Percentiles rank a stretch among this genome's conserved stretches.
Evolutionary conservation across 1,140 invertebrate genomes (phyloP).

Genomic region (Venustaconcha ellipsiformis): DNA sequence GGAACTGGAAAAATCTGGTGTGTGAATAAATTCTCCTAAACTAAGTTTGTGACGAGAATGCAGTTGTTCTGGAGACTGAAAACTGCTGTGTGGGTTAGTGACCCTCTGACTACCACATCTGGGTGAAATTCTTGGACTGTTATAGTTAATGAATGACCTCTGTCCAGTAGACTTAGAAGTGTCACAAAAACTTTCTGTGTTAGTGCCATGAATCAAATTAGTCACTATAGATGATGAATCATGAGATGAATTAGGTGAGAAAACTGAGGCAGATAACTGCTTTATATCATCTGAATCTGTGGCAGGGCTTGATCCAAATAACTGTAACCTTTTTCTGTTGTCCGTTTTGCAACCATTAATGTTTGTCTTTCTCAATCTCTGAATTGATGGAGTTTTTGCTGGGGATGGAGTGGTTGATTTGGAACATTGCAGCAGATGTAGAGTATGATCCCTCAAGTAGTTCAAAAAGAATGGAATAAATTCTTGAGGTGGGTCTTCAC

Average conservation of each 20-base stretch:
- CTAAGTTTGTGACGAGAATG: constrained; percentile 29
- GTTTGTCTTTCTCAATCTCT: constrained; percentile 22
- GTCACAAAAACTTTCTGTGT: constrained; percentile 9
- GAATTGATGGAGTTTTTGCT: constrained; percentile 29
- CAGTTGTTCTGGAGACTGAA: constrained; percentile 21
- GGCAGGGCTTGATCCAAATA: constrained; percentile 28
- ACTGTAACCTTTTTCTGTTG: constrained; percentile 17
- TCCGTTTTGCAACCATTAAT: constrained; percentile 9
- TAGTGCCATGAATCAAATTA: neutral
- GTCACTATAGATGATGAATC: constrained; percentile 21
- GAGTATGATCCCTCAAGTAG: constrained; percentile 27
- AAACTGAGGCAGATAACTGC: constrained; percentile 19
- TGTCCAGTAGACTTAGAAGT: too few species aligned
- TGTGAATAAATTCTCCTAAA: constrained; percentile 28
- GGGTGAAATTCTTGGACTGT: constrained; percentile 18
- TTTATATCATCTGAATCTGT: constrained; percentile 21
- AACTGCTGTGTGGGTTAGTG: constrained; percentile 2
- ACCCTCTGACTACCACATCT: constrained; percentile 28
- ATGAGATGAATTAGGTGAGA: constrained; percentile 25
- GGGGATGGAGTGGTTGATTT: constrained; percentile 29
- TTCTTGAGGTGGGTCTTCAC: constrained; percentile 1
- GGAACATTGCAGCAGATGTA: constrained; percentile 26
- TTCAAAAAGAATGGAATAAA: constrained; percentile 33
- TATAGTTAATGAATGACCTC: neutral
- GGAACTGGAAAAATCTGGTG: constrained; percentile 13